These are phyloP conservation scores for Xylota segnis DNA, from an alignment of 2,888 invertebrate species.

Conservation along the genomic window DNA sequence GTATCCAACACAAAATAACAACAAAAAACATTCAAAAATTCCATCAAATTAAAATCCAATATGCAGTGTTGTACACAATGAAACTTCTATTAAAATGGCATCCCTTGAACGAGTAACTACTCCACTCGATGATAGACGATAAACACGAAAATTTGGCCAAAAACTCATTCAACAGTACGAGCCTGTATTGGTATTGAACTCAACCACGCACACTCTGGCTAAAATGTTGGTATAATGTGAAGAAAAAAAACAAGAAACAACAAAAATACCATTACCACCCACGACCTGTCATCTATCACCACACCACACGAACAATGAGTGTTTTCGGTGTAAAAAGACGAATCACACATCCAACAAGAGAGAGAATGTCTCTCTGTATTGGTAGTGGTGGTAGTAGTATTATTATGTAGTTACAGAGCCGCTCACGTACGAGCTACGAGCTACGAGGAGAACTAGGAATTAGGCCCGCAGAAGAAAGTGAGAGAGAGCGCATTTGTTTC, in stretches of 20 bases:
- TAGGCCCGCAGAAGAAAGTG: slow-evolving; percentile 36
- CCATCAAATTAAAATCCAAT: slow-evolving; percentile 2
- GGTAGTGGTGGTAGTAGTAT: slow-evolving; percentile 2
- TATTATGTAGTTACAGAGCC: slow-evolving; percentile 39
- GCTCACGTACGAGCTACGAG: slow-evolving; percentile 61
- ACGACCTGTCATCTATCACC: slow-evolving; percentile 33
- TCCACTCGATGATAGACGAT: slow-evolving; percentile 19
- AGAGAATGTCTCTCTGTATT: slow-evolving; percentile 8
- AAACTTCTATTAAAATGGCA: neutral
- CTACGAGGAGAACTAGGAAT: slow-evolving; percentile 41
- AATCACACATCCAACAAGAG: slow-evolving; percentile 29
- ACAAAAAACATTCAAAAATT: neutral
- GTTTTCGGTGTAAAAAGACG: slow-evolving; percentile 30
- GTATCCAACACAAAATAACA: too few relatives aligned
- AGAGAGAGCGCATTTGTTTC: slow-evolving; percentile 62
- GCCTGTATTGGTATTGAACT: slow-evolving; percentile 32
- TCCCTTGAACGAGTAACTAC: neutral
- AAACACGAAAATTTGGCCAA: slow-evolving; percentile 7
- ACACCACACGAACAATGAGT: slow-evolving; percentile 11
- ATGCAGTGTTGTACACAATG: neutral
- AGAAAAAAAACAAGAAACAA: too few relatives aligned
- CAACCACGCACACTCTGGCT: slow-evolving; percentile 4
- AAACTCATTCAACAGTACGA: neutral
- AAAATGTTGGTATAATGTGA: slow-evolving; percentile 23
- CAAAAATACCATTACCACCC: slow-evolving; percentile 39